Conservation (phyloP, 2,113 vertebrate genomes). For the Rutilus rutilus region DNA sequence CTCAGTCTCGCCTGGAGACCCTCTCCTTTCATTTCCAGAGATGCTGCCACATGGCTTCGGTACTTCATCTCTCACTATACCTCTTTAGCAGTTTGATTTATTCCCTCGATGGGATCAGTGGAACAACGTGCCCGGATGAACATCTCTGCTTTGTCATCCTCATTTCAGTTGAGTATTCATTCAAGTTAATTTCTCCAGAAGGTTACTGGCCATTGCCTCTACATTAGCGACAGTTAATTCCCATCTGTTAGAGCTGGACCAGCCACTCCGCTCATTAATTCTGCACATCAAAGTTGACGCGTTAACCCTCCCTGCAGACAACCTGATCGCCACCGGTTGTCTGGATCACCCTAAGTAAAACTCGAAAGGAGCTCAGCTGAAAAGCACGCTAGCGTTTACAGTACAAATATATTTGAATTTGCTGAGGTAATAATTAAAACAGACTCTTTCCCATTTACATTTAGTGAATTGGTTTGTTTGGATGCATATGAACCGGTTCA, state of each 20-base stretch:
- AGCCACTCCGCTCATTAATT: constrained; percentile 56
- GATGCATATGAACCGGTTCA: not conserved
- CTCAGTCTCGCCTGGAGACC: not conserved
- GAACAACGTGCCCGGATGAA: constrained; percentile 77
- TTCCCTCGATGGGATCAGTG: constrained; percentile 79
- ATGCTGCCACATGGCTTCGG: not conserved
- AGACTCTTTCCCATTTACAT: not conserved
- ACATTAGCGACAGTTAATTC: constrained; percentile 80
- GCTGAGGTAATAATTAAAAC: not conserved
- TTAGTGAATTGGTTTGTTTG: not conserved
- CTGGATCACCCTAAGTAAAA: not conserved
- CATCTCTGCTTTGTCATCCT: constrained; percentile 75
- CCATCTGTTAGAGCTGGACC: constrained; percentile 71
- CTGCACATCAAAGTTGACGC: constrained; percentile 46
- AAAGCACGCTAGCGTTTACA: not conserved
- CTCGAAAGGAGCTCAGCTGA: not conserved
- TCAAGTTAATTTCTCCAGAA: constrained; percentile 86
- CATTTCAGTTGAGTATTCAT: constrained; percentile 79
- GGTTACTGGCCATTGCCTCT: constrained; percentile 82
- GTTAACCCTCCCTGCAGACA: not conserved
- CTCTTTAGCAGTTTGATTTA: constrained; percentile 78
- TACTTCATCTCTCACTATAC: constrained; percentile 55
- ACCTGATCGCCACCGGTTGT: not conserved
- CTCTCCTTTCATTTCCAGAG: not conserved
- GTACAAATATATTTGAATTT: not conserved